A percentile compares a stretch with the other conserved stretches of the same genome.
Conservation (phyloP, 1,140 invertebrate species). For the Heterodera schachtii region DNA sequence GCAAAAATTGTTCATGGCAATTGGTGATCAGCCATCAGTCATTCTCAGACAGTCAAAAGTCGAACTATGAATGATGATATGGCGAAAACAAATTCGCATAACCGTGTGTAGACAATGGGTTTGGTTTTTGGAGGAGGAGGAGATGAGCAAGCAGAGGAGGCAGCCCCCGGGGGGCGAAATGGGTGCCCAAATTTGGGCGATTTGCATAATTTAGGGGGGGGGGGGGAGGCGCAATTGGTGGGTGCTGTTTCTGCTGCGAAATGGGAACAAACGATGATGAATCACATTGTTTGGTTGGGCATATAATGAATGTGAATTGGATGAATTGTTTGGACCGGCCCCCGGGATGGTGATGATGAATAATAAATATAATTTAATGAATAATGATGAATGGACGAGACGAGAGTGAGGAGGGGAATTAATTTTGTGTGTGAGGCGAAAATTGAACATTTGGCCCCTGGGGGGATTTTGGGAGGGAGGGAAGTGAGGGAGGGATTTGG, state of each 20-base stretch:
- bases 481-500: neutral
- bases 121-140: too few relatives aligned
- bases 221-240: neutral
- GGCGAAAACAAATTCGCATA: too few relatives aligned
- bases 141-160: neutral
- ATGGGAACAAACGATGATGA: too few relatives aligned
- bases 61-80: too few relatives aligned
- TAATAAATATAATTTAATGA: neutral
- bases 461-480: neutral
- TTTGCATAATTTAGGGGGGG: constrained; percentile 1
- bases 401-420: too few relatives aligned
- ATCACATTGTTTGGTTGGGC: neutral
- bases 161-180: neutral
- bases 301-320: neutral
- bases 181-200: constrained; percentile 10
- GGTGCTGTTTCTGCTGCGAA: too few relatives aligned
- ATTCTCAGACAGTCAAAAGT: too few relatives aligned
- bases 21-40: too few relatives aligned
- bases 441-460: too few relatives aligned
- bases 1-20: too few relatives aligned
- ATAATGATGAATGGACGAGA: neutral
- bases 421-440: too few relatives aligned
- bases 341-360: too few relatives aligned
- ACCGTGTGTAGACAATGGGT: neutral
- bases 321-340: neutral